Percentiles rank a stretch among this genome's conserved stretches.
Conservation (phyloP, 2,797 vertebrate genomes). For the Halcyon leucocephala region DNA sequence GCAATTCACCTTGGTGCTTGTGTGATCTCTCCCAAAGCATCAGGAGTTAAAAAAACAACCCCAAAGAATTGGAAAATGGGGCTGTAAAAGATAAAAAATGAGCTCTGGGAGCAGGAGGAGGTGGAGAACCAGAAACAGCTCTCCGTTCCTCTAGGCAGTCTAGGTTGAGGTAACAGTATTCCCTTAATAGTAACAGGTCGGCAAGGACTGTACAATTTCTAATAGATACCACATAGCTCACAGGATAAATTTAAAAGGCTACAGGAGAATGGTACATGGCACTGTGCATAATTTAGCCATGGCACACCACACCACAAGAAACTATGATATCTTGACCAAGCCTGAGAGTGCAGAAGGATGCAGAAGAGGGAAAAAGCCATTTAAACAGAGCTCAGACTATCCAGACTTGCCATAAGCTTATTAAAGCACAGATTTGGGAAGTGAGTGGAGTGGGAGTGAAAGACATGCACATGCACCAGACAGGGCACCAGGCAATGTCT, state of each 20-base stretch:
- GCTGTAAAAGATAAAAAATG: background rate
- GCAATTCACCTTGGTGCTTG: background rate
- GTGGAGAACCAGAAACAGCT: background rate
- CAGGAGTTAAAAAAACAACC: background rate
- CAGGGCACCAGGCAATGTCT: background rate
- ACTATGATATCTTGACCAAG: background rate
- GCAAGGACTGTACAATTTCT: background rate
- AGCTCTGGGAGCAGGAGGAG: background rate
- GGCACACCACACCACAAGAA: rapidly evolving
- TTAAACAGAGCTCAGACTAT: background rate
- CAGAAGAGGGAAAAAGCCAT: background rate
- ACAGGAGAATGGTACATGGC: background rate
- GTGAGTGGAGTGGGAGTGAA: background rate
- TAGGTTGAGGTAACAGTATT: background rate
- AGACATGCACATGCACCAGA: background rate
- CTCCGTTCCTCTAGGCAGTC: background rate
- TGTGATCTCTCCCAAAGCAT: background rate
- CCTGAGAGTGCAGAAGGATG: background rate
- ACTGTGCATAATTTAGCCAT: background rate
- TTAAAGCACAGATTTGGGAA: background rate
- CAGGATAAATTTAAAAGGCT: background rate
- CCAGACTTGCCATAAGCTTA: background rate
- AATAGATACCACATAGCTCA: background rate
- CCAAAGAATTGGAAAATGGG: background rate
- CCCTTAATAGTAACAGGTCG: background rate